Evolutionary conservation across 2,888 invertebrate genomes (phyloP), one percentile per base, ranked within the genome.

Genomic region (Spicauda simplicius): DNA sequence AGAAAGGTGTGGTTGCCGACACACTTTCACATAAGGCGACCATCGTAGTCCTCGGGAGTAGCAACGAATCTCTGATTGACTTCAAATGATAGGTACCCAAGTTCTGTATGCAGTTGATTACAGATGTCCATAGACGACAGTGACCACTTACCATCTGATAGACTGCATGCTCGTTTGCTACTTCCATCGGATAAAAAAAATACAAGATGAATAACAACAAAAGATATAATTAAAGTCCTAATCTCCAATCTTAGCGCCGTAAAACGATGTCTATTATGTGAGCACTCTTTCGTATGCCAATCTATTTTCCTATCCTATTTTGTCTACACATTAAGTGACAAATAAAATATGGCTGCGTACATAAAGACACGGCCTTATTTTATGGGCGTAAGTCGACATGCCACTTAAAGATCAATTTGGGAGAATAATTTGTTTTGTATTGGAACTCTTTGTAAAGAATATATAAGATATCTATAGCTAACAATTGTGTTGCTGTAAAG

Each of bases 301-400:
- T 14, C 0, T 41, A 41, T 41, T 41, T 41, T 14, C 41, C 14
- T 19, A 37, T 56, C 19, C 37, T 33, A 37, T 41, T 37, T 19
- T 57, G 57, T 57, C 37, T 19, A 57, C 19, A 57, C 57, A 57
- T 57, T 57, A 41, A 41, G 57, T 14, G 57, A 19, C 37, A 14
- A 57, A 41, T 57, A 57, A 57, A 41, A 57, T 11, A 20, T 37
- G 57, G 18, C 19, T 57, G 37, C 19, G 11, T 57, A 41, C 37
- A 41, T 57, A 41, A 41, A 41, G 41, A 20, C 19, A 7, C 37
- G 14, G 6, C 16, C 18, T 50, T 41, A 5, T 37, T 41, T 41
- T 57, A 57, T 18, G 18, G 33, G 37, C 8, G 14, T 41, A 41
- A 41, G 14, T 14, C 10, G 41, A 41, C 14, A 14, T 3, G 14